Conservation (phyloP, 2,888 invertebrate species). For the Cheiracanthium punctorium region DNA sequence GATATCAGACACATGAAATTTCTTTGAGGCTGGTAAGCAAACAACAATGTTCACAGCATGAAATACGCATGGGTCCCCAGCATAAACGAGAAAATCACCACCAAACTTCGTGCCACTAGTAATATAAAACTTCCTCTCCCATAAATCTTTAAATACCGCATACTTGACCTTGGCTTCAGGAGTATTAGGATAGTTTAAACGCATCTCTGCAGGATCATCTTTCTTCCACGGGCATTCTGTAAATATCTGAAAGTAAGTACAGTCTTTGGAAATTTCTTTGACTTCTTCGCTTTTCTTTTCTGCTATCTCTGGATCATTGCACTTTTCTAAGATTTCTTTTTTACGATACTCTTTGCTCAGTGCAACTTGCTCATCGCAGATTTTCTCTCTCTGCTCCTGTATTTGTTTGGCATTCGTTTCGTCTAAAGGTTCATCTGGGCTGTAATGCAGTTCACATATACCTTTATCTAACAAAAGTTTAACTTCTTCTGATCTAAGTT, state of each 20-base stretch:
- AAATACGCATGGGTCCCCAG: too few species aligned
- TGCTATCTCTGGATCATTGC: not conserved
- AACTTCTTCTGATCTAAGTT: conserved; percentile 86
- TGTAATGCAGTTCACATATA: conserved; percentile 79
- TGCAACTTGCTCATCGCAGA: conserved; percentile 78
- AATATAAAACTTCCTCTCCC: conserved; percentile 87
- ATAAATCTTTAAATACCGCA: conserved; percentile 87
- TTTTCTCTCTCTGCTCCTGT: conserved; percentile 77
- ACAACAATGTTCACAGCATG: too few species aligned
- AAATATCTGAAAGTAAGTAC: not conserved
- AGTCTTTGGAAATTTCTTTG: not conserved
- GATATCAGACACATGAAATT: too few species aligned
- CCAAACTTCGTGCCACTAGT: conserved; percentile 72
- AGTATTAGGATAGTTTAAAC: conserved; percentile 78
- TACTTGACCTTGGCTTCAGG: conserved; percentile 80
- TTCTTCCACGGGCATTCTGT: conserved; percentile 77
- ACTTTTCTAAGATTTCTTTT: not conserved
- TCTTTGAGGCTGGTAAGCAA: too few species aligned
- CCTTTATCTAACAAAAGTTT: conserved; percentile 84
- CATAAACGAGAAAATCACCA: conserved; percentile 71
- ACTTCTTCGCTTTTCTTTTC: not conserved
- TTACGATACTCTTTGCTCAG: not conserved
- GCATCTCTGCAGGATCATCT: conserved; percentile 71
- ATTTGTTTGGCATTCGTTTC: conserved; percentile 77
- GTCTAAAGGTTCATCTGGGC: conserved; percentile 77